A percentile compares a stretch with the other conserved stretches of the same genome.
Evolutionary conservation across 2,888 invertebrate species (phyloP).

Genomic region (Liposcelis brunnea): DNA sequence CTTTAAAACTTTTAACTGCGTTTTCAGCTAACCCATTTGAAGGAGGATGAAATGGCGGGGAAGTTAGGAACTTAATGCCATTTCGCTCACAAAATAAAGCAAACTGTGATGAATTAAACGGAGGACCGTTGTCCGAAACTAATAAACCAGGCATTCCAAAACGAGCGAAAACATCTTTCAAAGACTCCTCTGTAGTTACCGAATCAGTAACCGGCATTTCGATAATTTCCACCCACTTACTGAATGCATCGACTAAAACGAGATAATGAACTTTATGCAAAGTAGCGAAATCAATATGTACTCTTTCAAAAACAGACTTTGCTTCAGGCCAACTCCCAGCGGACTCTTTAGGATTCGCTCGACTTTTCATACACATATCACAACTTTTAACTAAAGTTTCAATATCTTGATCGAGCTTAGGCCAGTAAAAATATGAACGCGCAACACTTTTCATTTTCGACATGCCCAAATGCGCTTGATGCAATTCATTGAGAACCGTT

Average conservation of each 20-base stretch:
- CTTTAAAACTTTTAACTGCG: no score
- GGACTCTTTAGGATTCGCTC: slow-evolving; percentile 14
- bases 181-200: slow-evolving; percentile 11
- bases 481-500: slow-evolving; percentile 17
- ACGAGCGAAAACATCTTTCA: slow-evolving; percentile 13
- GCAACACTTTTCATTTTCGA: slow-evolving; percentile 18
- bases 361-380: slow-evolving; percentile 13
- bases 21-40: no score
- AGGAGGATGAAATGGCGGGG: no score
- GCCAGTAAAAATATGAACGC: slow-evolving; percentile 18
- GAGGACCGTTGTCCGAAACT: slow-evolving; percentile 16
- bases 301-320: neutral
- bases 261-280: slow-evolving; percentile 11
- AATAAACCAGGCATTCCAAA: slow-evolving; percentile 15
- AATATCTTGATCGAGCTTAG: slow-evolving; percentile 17
- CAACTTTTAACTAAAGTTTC: slow-evolving; percentile 17
- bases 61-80: slow-evolving; percentile 9
- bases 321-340: slow-evolving; percentile 15
- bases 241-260: slow-evolving; percentile 16
- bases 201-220: slow-evolving; percentile 15
- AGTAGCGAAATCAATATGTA: slow-evolving; percentile 4
- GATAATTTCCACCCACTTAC: slow-evolving; percentile 17
- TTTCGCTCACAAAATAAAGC: slow-evolving; percentile 11
- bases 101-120: slow-evolving; percentile 14
- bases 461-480: slow-evolving; percentile 18